These are phyloP conservation scores for Ivindomyrus marchei DNA, from an alignment of 2,113 vertebrate species.

Conservation along the genomic window DNA sequence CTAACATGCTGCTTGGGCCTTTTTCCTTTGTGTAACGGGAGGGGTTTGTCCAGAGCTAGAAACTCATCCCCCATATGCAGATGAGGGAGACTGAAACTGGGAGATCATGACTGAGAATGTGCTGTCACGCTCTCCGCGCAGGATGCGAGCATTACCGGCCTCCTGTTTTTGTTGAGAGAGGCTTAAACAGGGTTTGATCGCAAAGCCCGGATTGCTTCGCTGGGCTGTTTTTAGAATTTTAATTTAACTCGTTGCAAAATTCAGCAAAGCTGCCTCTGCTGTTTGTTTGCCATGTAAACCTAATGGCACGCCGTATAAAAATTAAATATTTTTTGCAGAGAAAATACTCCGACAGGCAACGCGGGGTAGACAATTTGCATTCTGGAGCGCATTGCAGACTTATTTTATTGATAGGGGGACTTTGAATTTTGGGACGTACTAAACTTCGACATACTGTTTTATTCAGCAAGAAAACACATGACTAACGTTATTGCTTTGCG, in stretches of 20 bases:
- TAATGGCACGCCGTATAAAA: neutral
- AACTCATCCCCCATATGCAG: slow-evolving; percentile 49
- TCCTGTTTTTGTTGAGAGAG: slow-evolving; percentile 58
- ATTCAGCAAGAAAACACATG: neutral
- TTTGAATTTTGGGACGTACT: neutral
- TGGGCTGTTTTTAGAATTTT: slow-evolving; percentile 56
- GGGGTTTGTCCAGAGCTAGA: slow-evolving; percentile 3
- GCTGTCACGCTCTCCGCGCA: slow-evolving; percentile 48
- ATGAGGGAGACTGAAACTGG: slow-evolving; percentile 53
- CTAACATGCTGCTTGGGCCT: slow-evolving; percentile 5
- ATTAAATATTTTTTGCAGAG: neutral
- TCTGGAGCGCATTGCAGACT: neutral
- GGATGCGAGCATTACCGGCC: slow-evolving; percentile 52
- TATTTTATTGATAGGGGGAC: neutral
- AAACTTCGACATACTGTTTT: neutral
- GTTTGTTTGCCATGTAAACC: slow-evolving; percentile 30
- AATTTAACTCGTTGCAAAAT: slow-evolving; percentile 11
- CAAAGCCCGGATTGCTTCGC: slow-evolving; percentile 55
- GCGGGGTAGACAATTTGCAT: neutral
- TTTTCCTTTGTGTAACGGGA: neutral
- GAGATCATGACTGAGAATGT: slow-evolving; percentile 44
- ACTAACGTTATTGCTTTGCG: neutral
- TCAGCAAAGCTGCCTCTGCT: slow-evolving; percentile 18
- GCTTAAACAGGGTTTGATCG: slow-evolving; percentile 53
- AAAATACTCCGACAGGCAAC: neutral